These are phyloP conservation scores for Hylaea fasciaria DNA, from an alignment of 2,888 invertebrate genomes.

Conservation along the genomic window DNA sequence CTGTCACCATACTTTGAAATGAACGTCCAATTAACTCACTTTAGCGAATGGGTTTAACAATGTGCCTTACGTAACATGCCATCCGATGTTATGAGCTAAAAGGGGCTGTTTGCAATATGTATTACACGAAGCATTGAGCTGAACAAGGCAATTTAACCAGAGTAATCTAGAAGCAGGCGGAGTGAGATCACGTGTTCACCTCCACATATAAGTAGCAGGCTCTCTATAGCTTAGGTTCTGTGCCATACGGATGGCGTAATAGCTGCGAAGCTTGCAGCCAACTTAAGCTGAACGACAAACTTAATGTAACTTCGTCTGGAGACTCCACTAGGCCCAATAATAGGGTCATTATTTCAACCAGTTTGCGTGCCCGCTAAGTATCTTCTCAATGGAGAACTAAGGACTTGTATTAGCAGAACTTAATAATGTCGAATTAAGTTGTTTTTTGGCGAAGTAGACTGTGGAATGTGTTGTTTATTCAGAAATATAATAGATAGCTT, in stretches of 20 bases:
- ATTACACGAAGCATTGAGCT: slow-evolving; percentile 62
- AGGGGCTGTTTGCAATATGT: slow-evolving; percentile 58
- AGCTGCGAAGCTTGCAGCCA: slow-evolving; percentile 51
- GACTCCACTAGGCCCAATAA: slow-evolving; percentile 54
- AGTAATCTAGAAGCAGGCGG: slow-evolving; percentile 58
- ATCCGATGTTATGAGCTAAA: slow-evolving; percentile 49
- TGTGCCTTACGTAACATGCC: slow-evolving; percentile 36
- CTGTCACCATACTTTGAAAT: slow-evolving; percentile 34
- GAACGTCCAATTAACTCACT: slow-evolving; percentile 44
- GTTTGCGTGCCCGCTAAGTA: slow-evolving; percentile 21
- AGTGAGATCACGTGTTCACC: slow-evolving; percentile 45
- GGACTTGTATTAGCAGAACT: not conserved
- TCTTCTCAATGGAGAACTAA: slow-evolving; percentile 11
- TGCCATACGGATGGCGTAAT: slow-evolving; percentile 47
- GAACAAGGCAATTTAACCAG: slow-evolving; percentile 63
- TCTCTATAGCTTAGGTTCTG: slow-evolving; percentile 19
- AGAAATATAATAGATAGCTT: too few relatives aligned
- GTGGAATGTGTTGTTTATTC: too few relatives aligned
- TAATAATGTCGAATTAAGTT: not conserved
- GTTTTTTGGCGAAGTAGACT: too few relatives aligned
- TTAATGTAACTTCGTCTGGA: slow-evolving; percentile 62
- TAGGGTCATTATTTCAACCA: slow-evolving; percentile 50
- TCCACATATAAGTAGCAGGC: slow-evolving; percentile 18
- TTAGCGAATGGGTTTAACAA: slow-evolving; percentile 29
- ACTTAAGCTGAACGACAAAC: slow-evolving; percentile 67